Evolutionary conservation across 2,888 invertebrate species (phyloP).

Genomic region (Dinocampus coccinellae): DNA sequence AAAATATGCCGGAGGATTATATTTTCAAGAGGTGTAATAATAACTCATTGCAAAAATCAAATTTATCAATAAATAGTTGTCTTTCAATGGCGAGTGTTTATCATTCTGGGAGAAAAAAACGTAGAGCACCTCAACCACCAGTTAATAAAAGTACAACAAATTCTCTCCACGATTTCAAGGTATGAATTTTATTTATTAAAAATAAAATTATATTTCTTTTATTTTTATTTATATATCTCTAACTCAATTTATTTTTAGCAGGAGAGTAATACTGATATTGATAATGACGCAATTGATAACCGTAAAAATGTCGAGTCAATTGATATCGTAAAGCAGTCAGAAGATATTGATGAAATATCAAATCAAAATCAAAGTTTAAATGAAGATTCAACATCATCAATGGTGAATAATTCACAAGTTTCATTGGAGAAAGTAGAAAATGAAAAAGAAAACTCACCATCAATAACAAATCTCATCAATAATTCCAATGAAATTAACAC

Average conservation of each 20-base stretch:
- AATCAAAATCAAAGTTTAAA: slow-evolving; percentile 42
- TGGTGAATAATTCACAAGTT: neutral
- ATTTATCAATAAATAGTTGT: slow-evolving; percentile 65
- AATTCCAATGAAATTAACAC: neutral
- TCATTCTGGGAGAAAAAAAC: slow-evolving; percentile 75
- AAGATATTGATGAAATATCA: slow-evolving; percentile 56
- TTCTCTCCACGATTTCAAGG: slow-evolving; percentile 51
- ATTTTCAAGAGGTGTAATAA: slow-evolving; percentile 60
- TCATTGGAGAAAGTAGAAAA: neutral
- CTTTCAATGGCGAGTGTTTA: slow-evolving; percentile 66
- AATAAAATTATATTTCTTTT: neutral
- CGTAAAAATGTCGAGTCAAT: slow-evolving; percentile 49
- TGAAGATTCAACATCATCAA: slow-evolving; percentile 30
- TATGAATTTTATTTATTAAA: slow-evolving; percentile 27
- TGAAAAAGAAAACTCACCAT: neutral
- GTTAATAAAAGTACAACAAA: slow-evolving; percentile 34
- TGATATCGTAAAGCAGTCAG: slow-evolving; percentile 52
- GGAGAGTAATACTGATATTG: slow-evolving; percentile 38
- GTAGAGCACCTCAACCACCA: slow-evolving; percentile 76
- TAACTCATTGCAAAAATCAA: slow-evolving; percentile 61
- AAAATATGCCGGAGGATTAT: slow-evolving; percentile 59
- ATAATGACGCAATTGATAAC: slow-evolving; percentile 33
- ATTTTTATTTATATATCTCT: neutral
- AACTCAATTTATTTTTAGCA: slow-evolving; percentile 9
- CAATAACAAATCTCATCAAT: neutral